Percentiles rank a stretch among this genome's conserved stretches.
phyloP scores from a whole-genome alignment of 2,113 vertebrate species.

The Plecotus auritus region DNA sequence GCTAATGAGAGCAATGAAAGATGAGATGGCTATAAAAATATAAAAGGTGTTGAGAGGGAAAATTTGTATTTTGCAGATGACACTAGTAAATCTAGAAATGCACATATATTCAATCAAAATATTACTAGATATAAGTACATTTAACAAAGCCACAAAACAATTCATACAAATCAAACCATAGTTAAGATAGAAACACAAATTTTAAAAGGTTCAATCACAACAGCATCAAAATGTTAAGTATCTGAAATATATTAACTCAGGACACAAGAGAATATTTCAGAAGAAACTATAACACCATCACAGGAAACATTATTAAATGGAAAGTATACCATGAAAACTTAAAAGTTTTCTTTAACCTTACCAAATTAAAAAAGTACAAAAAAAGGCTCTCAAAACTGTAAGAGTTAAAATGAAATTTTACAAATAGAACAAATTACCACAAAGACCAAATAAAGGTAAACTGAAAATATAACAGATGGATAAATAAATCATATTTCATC shows the following conservation, averaged over 20 bases:
- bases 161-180: constrained; percentile 37
- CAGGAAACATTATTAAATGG: not conserved
- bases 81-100: not conserved
- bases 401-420: not conserved
- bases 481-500: constrained; percentile 24
- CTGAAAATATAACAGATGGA: not conserved
- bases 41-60: not conserved
- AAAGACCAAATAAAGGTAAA: constrained; percentile 22
- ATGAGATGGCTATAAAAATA: not conserved
- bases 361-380: not conserved
- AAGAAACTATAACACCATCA: constrained; percentile 18
- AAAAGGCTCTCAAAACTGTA: not conserved
- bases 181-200: constrained; percentile 5
- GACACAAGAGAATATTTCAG: not conserved
- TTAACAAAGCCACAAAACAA: constrained; percentile 24
- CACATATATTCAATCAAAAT: not conserved
- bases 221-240: not conserved
- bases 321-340: not conserved
- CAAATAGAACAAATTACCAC: constrained; percentile 2
- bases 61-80: not conserved
- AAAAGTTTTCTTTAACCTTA: constrained; percentile 22
- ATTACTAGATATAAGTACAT: not conserved
- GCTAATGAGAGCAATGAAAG: not conserved
- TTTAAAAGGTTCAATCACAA: constrained; percentile 19
- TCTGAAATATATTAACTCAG: constrained; percentile 1